Evolutionary conservation across 2,888 invertebrate species (phyloP), one percentile per base, ranked within the genome.

Genomic region (Nowickia ferox): DNA sequence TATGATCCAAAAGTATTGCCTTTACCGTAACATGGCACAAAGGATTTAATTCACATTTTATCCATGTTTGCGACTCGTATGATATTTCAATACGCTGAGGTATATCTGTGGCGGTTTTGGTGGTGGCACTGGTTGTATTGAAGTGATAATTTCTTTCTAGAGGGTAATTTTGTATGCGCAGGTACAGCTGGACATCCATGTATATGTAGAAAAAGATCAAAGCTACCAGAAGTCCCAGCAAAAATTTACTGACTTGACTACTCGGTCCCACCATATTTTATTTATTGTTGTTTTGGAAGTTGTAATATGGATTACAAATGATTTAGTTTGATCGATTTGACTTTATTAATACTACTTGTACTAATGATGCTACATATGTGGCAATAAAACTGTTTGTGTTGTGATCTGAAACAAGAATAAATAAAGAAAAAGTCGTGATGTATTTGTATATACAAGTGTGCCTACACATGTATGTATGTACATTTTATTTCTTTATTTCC

Each of bases 11-110:
- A 93, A 97, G 95, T 76, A 97, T 92, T 1, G 96, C 96, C 93
- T 98, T 98, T 0, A 97, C 96, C 0, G 97, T 97, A 1, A 97
- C 95, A 88, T 96, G 95, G 90, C 97, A 97, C 17, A 96, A 90
- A 0, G 97, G 97, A 89, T 96, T 96, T 44, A 96, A 94, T 63
- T 94, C 94, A 90, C 96, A 96, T 19, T 95, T 94, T n/a, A 96
- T 90, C 95, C 95, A 91, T 69, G 90, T 90, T 75, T 90, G 87
- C 19, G 88, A 87, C 68, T 91, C 90, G 71, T 92, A 92, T 38
- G 88, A 88, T 19, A 78, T 71, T 84, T 88, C 48, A 89, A 84
- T 78, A 57, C 59, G 88, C 85, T 48, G 87, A 87, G 75, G 72
- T 79, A 84, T 83, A 78, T 87, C 84, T 61, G 87, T 86, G 74